Conservation (phyloP, 1,140 invertebrate species). For the Drosophila trapezifrons region DNA sequence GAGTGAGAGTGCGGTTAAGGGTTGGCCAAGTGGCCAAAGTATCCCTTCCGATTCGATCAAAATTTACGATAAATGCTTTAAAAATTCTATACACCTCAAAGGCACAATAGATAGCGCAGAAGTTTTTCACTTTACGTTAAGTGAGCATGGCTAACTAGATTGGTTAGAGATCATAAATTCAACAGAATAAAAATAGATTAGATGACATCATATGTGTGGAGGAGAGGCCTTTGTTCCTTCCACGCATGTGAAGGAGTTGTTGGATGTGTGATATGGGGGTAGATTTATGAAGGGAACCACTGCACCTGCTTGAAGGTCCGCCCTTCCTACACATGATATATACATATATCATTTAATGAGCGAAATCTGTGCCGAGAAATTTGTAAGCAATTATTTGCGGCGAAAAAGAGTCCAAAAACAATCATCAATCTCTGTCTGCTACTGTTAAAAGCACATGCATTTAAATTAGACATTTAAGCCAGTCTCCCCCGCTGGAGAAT, state of each 20-base stretch:
- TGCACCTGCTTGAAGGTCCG: slow-evolving; percentile 58
- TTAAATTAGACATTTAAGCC: slow-evolving; percentile 84
- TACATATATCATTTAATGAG: slow-evolving; percentile 57
- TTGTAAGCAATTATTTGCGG: slow-evolving; percentile 70
- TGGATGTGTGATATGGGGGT: slow-evolving; percentile 26
- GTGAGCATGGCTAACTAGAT: slow-evolving; percentile 80
- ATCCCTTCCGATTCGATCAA: slow-evolving; percentile 67
- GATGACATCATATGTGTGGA: slow-evolving; percentile 70
- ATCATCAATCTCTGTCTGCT: slow-evolving; percentile 83
- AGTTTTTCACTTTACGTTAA: slow-evolving; percentile 75
- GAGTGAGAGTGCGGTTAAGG: slow-evolving; percentile 61
- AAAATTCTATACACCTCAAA: slow-evolving; percentile 75
- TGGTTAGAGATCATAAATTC: slow-evolving; percentile 82
- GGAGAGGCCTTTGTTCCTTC: slow-evolving; percentile 23
- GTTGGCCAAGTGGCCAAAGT: slow-evolving; percentile 61
- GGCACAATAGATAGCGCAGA: slow-evolving; percentile 44
- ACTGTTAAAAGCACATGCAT: slow-evolving; percentile 83
- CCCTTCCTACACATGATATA: neutral
- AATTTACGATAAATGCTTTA: slow-evolving; percentile 84
- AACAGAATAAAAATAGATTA: slow-evolving; percentile 65
- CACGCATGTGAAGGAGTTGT: slow-evolving; percentile 66
- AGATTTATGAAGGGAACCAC: slow-evolving; percentile 64
- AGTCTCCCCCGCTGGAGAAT: slow-evolving; percentile 25
- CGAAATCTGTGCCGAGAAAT: slow-evolving; percentile 49
- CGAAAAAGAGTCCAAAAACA: slow-evolving; percentile 40